Conservation (phyloP, 2,888 invertebrate genomes). For the Pterobdella sp. region DNA sequence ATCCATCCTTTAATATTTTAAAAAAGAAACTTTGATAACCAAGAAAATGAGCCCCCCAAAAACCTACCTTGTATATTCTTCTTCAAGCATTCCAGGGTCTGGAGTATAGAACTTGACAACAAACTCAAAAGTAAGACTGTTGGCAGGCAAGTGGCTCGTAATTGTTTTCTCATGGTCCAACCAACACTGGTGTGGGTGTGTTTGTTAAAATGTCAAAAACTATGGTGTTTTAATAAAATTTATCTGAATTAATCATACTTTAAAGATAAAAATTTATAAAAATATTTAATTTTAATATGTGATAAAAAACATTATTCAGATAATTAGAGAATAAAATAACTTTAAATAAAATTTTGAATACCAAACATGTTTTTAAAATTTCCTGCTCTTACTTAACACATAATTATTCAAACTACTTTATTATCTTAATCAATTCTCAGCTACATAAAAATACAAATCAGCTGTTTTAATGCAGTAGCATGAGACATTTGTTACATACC, state of each 20-base stretch:
- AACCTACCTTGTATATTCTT: conserved; percentile 76
- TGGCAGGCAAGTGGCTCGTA: conserved; percentile 73
- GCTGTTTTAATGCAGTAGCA: too few species aligned
- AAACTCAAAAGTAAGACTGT: conserved; percentile 57
- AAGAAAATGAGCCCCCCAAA: too few species aligned
- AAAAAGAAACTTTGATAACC: too few species aligned
- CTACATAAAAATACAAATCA: neutral
- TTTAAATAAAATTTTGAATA: too few species aligned
- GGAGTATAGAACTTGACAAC: conserved; percentile 99
- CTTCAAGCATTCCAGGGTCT: conserved; percentile 91
- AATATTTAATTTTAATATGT: too few species aligned
- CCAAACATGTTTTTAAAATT: neutral
- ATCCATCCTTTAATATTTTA: too few species aligned
- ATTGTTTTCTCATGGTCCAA: conserved; percentile 92
- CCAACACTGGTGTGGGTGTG: conserved; percentile 70
- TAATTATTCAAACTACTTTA: neutral
- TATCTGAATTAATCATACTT: too few species aligned
- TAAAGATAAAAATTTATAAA: neutral
- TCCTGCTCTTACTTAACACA: neutral
- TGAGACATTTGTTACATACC: conserved; percentile 60
- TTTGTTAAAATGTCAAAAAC: neutral
- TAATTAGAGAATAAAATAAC: too few species aligned
- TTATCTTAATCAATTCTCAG: neutral
- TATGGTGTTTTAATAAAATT: too few species aligned
- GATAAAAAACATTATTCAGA: too few species aligned